phyloP scores from a whole-genome alignment of 2,888 invertebrate genomes.

The Brachynemurus nebulosus region DNA sequence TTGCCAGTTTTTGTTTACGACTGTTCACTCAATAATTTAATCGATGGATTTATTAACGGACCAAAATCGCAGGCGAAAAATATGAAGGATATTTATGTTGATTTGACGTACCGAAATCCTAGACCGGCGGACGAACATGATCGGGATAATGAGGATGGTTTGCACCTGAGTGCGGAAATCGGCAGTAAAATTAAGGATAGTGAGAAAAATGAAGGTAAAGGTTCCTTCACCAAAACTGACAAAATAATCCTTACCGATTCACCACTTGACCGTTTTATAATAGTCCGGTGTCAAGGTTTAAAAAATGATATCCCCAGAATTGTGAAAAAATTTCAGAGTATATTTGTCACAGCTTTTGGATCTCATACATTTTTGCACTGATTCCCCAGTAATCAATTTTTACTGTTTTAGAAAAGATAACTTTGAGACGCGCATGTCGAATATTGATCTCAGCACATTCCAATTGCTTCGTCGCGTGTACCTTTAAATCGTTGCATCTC shows the following conservation, averaged over 20 bases:
- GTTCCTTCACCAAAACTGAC: no score
- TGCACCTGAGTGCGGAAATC: background rate
- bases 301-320: no score
- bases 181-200: background rate
- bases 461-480: constrained; percentile 46
- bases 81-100: constrained; percentile 36
- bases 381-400: no score
- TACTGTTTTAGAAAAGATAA: constrained; percentile 28
- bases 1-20: constrained; percentile 55
- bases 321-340: no score
- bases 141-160: background rate
- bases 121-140: background rate
- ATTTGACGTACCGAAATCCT: constrained; percentile 34
- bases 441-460: constrained; percentile 42
- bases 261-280: no score
- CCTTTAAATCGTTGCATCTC: constrained; percentile 45
- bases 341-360: no score
- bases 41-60: constrained; percentile 34
- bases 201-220: background rate
- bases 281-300: no score
- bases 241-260: no score
- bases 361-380: no score
- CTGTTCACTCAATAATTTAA: constrained; percentile 43
- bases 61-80: constrained; percentile 21
- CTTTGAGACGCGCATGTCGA: constrained; percentile 42